Evolutionary conservation across 2,797 vertebrate genomes (phyloP).

Genomic region (Lepidocolaptes lacrymiger): DNA sequence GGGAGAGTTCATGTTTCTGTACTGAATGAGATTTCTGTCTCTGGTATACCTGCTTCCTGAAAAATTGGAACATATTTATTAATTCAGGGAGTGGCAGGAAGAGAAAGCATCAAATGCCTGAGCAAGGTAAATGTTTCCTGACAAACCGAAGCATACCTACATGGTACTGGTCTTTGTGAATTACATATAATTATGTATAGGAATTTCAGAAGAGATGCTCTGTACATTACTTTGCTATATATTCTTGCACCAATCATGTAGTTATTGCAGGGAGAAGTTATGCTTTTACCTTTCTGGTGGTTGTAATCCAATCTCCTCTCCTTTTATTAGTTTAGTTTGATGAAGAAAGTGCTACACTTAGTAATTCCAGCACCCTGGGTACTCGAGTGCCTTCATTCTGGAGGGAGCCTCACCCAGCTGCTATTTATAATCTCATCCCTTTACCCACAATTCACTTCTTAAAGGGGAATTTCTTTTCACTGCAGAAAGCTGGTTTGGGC

Average conservation of each 20-base stretch:
- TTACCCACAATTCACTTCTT: slow-evolving; percentile 52
- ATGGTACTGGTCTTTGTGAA: neutral
- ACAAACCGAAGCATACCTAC: neutral
- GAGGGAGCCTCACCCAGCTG: slow-evolving; percentile 41
- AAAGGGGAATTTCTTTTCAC: slow-evolving; percentile 39
- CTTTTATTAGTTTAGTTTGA: neutral
- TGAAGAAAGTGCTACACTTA: neutral
- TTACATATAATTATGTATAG: neutral
- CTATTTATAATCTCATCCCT: slow-evolving; percentile 48
- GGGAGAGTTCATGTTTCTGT: neutral
- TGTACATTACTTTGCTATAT: fast-evolving
- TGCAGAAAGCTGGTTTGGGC: neutral
- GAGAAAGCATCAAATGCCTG: neutral
- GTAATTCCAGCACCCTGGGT: neutral
- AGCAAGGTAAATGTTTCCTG: slow-evolving; percentile 18
- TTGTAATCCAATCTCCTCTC: neutral
- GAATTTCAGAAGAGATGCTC: neutral
- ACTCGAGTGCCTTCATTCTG: neutral
- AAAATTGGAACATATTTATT: slow-evolving; percentile 28
- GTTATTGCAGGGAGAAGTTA: neutral
- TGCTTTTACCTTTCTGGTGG: neutral
- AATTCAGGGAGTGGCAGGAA: slow-evolving; percentile 21
- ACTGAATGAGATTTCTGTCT: slow-evolving; percentile 32
- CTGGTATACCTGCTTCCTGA: neutral
- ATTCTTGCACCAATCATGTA: neutral